Evolutionary conservation across 2,113 vertebrate species (phyloP).

Genomic region (Lucifuga dentata): DNA sequence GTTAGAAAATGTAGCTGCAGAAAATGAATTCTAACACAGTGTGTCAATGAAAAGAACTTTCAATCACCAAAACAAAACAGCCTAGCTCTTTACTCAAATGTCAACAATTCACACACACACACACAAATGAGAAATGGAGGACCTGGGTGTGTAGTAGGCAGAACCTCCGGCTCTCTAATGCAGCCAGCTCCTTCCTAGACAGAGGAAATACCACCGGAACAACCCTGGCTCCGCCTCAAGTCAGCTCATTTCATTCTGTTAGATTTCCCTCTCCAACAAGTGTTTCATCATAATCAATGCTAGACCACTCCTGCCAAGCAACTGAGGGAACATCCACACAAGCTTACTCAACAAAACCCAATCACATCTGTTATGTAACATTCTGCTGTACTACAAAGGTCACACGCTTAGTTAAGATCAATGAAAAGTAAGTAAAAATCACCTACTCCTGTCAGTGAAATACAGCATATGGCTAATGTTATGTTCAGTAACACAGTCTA

Average conservation of each 20-base stretch:
- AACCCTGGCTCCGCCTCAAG: constrained; percentile 36
- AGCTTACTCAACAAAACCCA: constrained; percentile 37
- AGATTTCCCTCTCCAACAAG: constrained; percentile 52
- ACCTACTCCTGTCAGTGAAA: not conserved
- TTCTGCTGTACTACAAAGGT: not conserved
- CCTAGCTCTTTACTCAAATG: not conserved
- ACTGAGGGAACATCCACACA: constrained; percentile 51
- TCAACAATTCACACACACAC: not conserved
- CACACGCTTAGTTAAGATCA: not conserved
- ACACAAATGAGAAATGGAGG: too few relatives aligned
- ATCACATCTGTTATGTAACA: constrained; percentile 23
- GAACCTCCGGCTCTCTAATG: not conserved
- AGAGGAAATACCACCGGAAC: constrained; percentile 5
- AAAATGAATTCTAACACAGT: too few relatives aligned
- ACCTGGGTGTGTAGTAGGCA: not conserved
- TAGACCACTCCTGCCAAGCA: constrained; percentile 59
- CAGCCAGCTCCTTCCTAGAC: constrained; percentile 1
- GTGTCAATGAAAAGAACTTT: too few relatives aligned
- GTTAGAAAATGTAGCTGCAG: too few relatives aligned
- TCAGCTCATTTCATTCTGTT: constrained; percentile 33
- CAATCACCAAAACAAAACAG: not conserved
- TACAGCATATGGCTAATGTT: too few relatives aligned
- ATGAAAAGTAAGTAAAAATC: not conserved
- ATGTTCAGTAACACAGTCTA: too few relatives aligned
- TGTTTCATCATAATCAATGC: constrained; percentile 63